Evolutionary conservation across 2,797 vertebrate genomes (phyloP), one percentile per base, ranked within the genome.

Genomic region (Enteromius afrohamiltoni): DNA sequence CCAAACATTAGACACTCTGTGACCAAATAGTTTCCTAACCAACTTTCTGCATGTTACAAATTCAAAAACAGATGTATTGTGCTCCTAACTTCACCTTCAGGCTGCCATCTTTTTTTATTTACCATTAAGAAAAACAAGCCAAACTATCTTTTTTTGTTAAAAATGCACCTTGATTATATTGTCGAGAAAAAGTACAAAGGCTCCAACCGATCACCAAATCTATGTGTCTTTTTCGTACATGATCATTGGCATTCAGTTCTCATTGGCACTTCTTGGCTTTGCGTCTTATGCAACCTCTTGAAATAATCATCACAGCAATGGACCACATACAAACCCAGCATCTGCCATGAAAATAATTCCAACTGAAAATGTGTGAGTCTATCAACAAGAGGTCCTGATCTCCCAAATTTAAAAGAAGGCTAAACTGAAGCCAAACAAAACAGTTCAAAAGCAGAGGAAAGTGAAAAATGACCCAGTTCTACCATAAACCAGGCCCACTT

Each of bases 321-420:
- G 17, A 58, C 37, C 68, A 4, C 42, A 53, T 69, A 29, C 68
- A 80, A 80, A 58, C 26, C 17, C 26, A 34, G 68, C 79, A 73
- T 62, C 79, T 81, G 79, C 68, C 68, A 73, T 73, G 19, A 58
- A 73, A 73, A 62, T 60, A 73, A 62, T 81, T 81, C 55, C 68
- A 62, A 80, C 37, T n/a, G 42, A 58, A 80, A 73, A 81, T 64
- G 79, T 81, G 71, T 64, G 26, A 73, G 60, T 73, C 69, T 62
- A 10, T 21, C 29, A 62, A 58, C 70, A 58, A 53, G 31, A 82
- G 60, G 45, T 65, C 55, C 16, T 37, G 26, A 10, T 37, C 29
- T 82, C n/a, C 2, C 2, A 73, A 67, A 74, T 40, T 40, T 21
- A 64, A 82, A 45, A 13, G 40, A 81, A 23, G 64, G 29, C 55